These are phyloP conservation scores for Ifrita kowaldi DNA, from an alignment of 2,113 vertebrate genomes.

Conservation along the genomic window DNA sequence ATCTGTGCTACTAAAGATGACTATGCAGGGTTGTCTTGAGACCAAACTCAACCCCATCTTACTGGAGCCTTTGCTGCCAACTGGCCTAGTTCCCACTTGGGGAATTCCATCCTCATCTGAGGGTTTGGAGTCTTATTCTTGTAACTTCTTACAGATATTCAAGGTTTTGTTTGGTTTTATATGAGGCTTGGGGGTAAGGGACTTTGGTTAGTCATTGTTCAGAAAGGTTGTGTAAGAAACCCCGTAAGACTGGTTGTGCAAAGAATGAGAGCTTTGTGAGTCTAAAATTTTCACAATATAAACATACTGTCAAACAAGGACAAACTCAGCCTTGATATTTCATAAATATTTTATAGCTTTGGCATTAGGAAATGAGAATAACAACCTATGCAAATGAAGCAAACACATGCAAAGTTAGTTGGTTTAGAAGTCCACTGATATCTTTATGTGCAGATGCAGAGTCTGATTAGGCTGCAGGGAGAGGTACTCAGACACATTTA, in stretches of 20 bases:
- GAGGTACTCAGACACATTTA: not conserved
- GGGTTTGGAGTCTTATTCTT: not conserved
- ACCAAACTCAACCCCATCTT: not conserved
- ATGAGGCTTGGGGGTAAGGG: not conserved
- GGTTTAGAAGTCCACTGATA: not conserved
- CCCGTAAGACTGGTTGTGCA: not conserved
- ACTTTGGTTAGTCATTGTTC: not conserved
- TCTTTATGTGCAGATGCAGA: not conserved
- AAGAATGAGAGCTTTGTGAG: not conserved
- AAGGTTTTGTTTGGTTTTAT: not conserved
- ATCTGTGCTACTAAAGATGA: not conserved
- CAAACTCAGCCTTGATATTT: not conserved
- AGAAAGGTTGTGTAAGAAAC: not conserved
- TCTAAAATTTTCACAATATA: not conserved
- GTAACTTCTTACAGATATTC: not conserved
- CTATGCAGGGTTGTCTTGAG: not conserved
- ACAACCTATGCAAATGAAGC: not conserved
- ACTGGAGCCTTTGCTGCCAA: not conserved
- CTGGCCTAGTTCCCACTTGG: not conserved
- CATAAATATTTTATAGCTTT: not conserved
- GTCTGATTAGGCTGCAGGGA: not conserved
- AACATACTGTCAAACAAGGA: not conserved
- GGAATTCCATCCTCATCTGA: not conserved
- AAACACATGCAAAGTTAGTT: not conserved
- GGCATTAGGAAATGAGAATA: not conserved